These are phyloP conservation scores for Crypturellus tataupa DNA, from an alignment of 2,797 vertebrate species.

Conservation along the genomic window DNA sequence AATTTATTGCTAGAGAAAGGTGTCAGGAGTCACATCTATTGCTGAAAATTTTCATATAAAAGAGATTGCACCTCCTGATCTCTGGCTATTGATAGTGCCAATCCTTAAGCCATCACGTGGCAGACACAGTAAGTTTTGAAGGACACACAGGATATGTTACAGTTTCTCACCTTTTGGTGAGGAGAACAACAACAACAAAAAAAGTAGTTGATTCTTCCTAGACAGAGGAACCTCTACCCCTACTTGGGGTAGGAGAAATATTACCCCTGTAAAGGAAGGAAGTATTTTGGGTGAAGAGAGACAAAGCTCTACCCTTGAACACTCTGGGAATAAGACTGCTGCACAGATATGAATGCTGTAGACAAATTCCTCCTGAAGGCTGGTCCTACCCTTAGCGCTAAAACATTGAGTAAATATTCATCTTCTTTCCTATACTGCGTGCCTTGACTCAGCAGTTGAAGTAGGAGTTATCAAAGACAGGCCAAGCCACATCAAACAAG, in stretches of 20 bases:
- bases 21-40: constrained; percentile 20
- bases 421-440: background rate
- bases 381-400: background rate
- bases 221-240: background rate
- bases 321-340: background rate
- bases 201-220: background rate
- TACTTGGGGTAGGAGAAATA: background rate
- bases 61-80: constrained; percentile 34
- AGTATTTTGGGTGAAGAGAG: background rate
- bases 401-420: background rate
- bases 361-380: background rate
- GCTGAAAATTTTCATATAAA: constrained; percentile 39
- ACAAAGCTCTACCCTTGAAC: accelerated
- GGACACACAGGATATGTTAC: background rate
- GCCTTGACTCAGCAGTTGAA: background rate
- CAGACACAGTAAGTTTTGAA: background rate
- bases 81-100: background rate
- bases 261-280: background rate
- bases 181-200: background rate
- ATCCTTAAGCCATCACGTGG: background rate
- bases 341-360: background rate
- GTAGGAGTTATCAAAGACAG: background rate
- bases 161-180: background rate
- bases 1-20: constrained; percentile 23
- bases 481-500: background rate